Evolutionary conservation across 2,797 vertebrate species (phyloP), one percentile per base, ranked within the genome.

Genomic region (Sebastes iracundus): DNA sequence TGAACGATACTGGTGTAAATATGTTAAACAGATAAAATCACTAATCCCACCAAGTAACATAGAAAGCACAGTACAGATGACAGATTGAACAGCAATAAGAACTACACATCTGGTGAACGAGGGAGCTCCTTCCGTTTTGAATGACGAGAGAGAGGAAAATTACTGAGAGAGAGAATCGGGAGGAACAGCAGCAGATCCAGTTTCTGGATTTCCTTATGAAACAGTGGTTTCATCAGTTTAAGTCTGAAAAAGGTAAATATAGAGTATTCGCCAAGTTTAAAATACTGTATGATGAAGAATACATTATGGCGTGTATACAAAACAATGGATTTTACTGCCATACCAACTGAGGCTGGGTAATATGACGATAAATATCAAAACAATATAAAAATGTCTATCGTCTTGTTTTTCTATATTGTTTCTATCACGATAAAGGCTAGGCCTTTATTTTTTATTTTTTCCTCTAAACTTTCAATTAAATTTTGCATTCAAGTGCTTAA

Each of bases 21-120:
- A 53, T 53, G 49, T 53, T n/a, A 0, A 53, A 53, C 20, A 53
- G 49, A 53, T 64, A 32, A 59, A 70, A 58, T 66, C 32, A 60
- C 52, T 35, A 46, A 33, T 74, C 60, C 59, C 64, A 73, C 22
- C 11, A 56, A 30, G 69, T 27, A 58, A 64, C 33, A 71, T 7
- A 80, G 66, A 84, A 82, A 33, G 72, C 25, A 68, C 16, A 56
- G 46, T 67, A 38, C 32, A 82, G 58, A 66, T 22, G 53, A 72
- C 77, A 78, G 77, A 85, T 13, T 87, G 69, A 86, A 86, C 66
- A 71, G 80, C 80, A 79, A 83, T 85, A 82, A 65, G 20, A 85
- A 49, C 22, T 1, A 12, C 75, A 86, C 81, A 86, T 91, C 82
- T 89, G 81, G 33, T 78, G 67, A 38, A 69, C 5, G 35, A 84